Evolutionary conservation across 2,113 vertebrate species (phyloP).

Genomic region (Scortum barcoo): DNA sequence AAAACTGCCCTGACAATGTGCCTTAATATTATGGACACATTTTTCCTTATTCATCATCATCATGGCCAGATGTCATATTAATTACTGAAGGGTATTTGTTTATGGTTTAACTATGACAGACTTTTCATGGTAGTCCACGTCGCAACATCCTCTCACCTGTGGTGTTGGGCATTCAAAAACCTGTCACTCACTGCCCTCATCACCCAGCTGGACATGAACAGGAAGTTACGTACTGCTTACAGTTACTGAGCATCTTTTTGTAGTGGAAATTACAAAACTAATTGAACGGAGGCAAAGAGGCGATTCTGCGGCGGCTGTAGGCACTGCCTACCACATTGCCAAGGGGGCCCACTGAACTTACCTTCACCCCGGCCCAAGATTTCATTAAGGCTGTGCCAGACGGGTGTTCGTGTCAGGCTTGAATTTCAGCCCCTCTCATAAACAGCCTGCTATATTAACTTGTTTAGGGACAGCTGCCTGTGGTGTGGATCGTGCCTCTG

Average conservation of each 20-base stretch:
- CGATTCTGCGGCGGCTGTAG: not conserved
- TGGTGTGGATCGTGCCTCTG: conserved; percentile 59
- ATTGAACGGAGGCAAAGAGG: conserved; percentile 37
- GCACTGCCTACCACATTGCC: conserved; percentile 38
- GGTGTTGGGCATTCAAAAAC: not conserved
- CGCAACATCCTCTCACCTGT: not conserved
- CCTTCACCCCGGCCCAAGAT: conserved; percentile 85
- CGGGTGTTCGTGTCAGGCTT: conserved; percentile 84
- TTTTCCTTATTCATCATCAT: not conserved
- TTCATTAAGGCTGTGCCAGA: conserved; percentile 88
- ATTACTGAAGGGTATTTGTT: not conserved
- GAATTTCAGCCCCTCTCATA: conserved; percentile 86
- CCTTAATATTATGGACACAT: not conserved
- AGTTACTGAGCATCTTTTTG: conserved; percentile 31
- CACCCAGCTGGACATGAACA: not conserved
- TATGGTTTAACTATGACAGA: not conserved
- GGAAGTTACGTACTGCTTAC: not conserved
- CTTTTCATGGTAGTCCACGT: not conserved
- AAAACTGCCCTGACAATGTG: not conserved
- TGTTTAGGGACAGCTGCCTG: conserved; percentile 88
- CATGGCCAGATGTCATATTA: not conserved
- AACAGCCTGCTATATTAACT: conserved; percentile 90
- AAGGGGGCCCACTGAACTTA: conserved; percentile 80
- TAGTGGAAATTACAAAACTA: conserved; percentile 9
- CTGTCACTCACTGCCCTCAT: not conserved